Percentiles rank a stretch among this genome's conserved stretches.
Evolutionary conservation across 2,797 vertebrate species (phyloP).

Genomic region (Pangasius sanitwongsei): DNA sequence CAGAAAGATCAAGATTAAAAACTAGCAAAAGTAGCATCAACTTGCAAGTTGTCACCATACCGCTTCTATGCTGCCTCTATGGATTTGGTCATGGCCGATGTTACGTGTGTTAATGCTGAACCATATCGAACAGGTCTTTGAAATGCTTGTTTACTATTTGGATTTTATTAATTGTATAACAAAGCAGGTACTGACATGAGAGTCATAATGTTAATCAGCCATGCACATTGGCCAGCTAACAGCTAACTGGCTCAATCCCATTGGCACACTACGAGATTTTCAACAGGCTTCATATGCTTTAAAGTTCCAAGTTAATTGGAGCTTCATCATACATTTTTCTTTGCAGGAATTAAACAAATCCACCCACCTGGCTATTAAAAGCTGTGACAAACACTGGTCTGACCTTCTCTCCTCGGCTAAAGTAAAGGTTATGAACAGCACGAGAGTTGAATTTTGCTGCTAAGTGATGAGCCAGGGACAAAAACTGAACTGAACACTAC

Average conservation of each 20-base stretch:
- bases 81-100: neutral
- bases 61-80: neutral
- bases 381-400: neutral
- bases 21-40: neutral
- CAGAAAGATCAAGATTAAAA: neutral
- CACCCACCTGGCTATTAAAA: neutral
- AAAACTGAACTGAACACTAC: neutral
- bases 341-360: neutral
- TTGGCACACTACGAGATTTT: neutral
- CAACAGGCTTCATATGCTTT: neutral
- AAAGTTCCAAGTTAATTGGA: neutral
- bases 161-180: neutral
- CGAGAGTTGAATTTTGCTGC: neutral
- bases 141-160: neutral
- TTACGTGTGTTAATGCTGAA: neutral
- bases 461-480: neutral
- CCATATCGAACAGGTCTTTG: neutral
- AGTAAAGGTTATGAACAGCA: neutral
- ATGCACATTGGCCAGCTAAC: neutral
- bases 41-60: neutral
- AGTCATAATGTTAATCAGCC: neutral
- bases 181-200: neutral
- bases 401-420: neutral
- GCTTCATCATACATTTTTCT: neutral
- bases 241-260: neutral